Evolutionary conservation across 1,140 invertebrate species (phyloP).

Genomic region (Bombus terrestris): DNA sequence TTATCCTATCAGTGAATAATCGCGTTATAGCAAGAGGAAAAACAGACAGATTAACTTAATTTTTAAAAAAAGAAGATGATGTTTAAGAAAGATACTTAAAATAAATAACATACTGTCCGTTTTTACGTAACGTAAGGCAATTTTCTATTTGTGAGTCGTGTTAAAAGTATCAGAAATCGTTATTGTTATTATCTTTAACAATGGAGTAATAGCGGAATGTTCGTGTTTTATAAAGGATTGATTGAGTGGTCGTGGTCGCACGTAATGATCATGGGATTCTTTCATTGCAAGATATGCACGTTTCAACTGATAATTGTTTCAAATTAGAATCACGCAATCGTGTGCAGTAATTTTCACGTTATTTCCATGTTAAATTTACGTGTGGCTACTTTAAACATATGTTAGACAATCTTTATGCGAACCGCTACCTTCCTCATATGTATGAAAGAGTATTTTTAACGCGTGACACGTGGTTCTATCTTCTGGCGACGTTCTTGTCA

Average conservation of each 20-base stretch:
- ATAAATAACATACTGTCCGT: neutral
- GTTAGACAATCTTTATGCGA: neutral
- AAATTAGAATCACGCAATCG: neutral
- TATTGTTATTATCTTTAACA: neutral
- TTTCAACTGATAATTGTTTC: neutral
- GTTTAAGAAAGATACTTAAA: neutral
- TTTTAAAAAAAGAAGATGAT: neutral
- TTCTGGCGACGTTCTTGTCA: neutral
- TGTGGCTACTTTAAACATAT: neutral
- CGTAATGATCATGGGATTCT: neutral
- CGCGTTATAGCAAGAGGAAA: neutral
- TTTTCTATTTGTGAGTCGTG: neutral
- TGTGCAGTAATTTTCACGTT: neutral
- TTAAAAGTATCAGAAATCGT: neutral
- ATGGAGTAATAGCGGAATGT: neutral
- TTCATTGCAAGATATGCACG: neutral
- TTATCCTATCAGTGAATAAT: neutral
- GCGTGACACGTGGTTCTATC: neutral
- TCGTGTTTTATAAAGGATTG: neutral
- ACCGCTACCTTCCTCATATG: neutral
- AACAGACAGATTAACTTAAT: neutral
- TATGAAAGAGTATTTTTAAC: neutral
- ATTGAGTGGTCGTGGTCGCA: neutral
- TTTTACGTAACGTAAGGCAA: neutral
- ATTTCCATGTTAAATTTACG: neutral